Evolutionary conservation across 2,113 vertebrate genomes (phyloP), one percentile per base, ranked within the genome.

Genomic region (Amazona vittata): DNA sequence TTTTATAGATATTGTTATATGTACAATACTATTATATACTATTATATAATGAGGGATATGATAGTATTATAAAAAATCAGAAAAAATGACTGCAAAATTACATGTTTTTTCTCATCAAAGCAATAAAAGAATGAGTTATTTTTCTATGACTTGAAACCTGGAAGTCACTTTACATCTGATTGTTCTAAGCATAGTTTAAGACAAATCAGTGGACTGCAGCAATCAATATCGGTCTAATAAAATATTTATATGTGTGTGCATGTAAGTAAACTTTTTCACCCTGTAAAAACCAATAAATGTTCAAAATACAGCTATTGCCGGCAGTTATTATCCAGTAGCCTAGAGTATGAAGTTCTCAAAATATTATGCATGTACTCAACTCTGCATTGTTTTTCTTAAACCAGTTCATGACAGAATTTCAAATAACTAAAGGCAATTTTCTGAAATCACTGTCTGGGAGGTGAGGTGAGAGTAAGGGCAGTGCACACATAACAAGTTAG

Each of bases 341-440:
- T 94, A 47, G 79, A 93, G 46, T 78, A 57, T 2, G 2, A 75
- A 62, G 62, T 76, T 86, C 49, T 93, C 39, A 73, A 87, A 95
- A 94, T 75, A 81, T n/a, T 96, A 86, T 93, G 82, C 84, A 76
- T 84, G 41, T 62, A 73, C 65, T 91, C 83, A 64, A 44, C 35
- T 74, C 47, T 93, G 91, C 22, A 46, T 91, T 92, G 76, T 96
- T 94, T 95, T 91, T 76, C 46, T 94, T 83, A 95, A 93, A 88
- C 43, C 41, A 77, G 43, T 29, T 96, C 47, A 84, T 94, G 92
- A 94, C 92, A 93, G 83, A 94, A 89, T 94, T 96, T 96, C 93
- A 95, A 94, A 96, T 92, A 94, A 96, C 90, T 91, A 75, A 91
- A 93, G 69, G 89, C 90, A 96, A 83, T 97, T 97, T 97, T 96